Percentiles rank a stretch among this genome's conserved stretches.
Conservation (phyloP, 1,140 invertebrate species). For the Drosophila kanapiae region DNA sequence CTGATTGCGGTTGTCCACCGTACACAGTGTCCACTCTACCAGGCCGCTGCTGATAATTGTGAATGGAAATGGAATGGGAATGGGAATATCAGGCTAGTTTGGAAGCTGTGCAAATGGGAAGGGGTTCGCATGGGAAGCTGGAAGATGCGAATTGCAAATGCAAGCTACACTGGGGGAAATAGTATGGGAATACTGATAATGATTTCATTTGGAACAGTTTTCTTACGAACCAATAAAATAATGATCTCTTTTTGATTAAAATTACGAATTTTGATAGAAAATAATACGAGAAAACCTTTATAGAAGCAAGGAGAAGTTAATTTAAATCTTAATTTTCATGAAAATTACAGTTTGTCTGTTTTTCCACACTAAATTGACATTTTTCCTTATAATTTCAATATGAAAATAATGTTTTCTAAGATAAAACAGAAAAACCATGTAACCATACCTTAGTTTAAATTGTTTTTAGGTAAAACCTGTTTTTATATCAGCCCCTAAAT, state of each 20-base stretch:
- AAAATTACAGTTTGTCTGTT: no score
- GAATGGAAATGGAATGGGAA: slow-evolving; percentile 38
- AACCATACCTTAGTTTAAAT: no score
- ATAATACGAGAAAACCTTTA: no score
- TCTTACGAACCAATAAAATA: not conserved
- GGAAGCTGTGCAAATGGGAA: slow-evolving; percentile 28
- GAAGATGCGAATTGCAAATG: slow-evolving; percentile 24
- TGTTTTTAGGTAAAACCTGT: no score
- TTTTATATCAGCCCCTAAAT: not conserved
- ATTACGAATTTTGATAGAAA: no score
- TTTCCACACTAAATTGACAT: no score
- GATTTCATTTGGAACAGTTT: not conserved
- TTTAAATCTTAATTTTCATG: no score
- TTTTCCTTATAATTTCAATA: no score
- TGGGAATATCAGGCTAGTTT: slow-evolving; percentile 15
- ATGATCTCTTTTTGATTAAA: not conserved
- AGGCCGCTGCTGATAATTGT: slow-evolving; percentile 39
- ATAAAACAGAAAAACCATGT: no score
- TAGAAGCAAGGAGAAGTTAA: no score
- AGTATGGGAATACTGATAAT: not conserved
- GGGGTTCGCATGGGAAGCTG: slow-evolving; percentile 35
- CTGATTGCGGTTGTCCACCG: slow-evolving; percentile 50
- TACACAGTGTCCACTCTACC: slow-evolving; percentile 15
- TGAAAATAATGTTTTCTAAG: no score
- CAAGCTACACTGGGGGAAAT: slow-evolving; percentile 25